Evolutionary conservation across 2,113 vertebrate species (phyloP), one percentile per base, ranked within the genome.

Genomic region (Paramormyrops kingsleyae): DNA sequence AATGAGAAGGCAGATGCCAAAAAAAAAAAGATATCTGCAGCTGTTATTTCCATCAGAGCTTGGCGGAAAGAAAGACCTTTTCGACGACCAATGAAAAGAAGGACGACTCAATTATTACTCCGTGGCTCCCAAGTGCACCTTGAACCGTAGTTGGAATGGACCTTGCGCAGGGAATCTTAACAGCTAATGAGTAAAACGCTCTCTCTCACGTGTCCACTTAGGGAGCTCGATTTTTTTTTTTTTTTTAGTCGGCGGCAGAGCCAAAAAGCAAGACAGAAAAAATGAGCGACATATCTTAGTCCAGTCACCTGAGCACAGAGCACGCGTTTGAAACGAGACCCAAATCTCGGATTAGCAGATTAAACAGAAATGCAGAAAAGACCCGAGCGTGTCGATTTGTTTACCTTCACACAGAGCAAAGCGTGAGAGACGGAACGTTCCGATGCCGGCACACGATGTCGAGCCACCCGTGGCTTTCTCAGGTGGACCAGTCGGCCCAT

Each of bases 41-140:
- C 85, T 87, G 85, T 53, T 31, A 56, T 87, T 87, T 31, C 85
- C 85, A 87, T 84, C 42, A 87, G 24, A 87, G 31, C n/a, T 87
- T 13, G 24, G 85, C n/a, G 31, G n/a, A 53, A 84, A 84, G 85
- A 56, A 52, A 52, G 46, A 52, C 27, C 84, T 87, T n/a, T 49
- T n/a, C 46, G 24, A 86, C 44, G 24, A 84, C 46, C n/a, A 19
- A 21, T 21, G 31, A 56, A 53, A 56, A 87, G 27, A 39, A 53
- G 15, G 35, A 87, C 27, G 17, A 87, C 50, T 53, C 85, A 50
- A 31, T 50, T 53, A 87, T 17, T 47, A 87, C 27, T 19, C 5
- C 31, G n/a, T 7, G 15, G 44, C 83, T 31, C 74, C 44, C 47
- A 6, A 49, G n/a, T 27, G 83, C 39, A 84, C 83, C 83, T 84